Percentiles rank a stretch among this genome's conserved stretches.
These are phyloP conservation scores for Alethe castanea DNA, from an alignment of 2,113 vertebrate genomes.

Conservation along the genomic window DNA sequence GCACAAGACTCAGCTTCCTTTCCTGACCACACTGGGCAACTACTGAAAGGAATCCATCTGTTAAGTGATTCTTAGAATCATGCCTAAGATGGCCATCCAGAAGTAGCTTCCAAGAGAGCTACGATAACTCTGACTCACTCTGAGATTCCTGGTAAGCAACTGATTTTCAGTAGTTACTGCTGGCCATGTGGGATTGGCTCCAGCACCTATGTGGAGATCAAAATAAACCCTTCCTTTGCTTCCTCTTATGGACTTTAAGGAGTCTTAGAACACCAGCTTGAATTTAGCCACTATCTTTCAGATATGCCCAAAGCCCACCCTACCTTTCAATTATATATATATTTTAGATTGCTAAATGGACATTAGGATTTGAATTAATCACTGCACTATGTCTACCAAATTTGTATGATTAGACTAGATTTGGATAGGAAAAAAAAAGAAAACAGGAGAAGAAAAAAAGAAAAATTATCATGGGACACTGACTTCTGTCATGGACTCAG, in stretches of 20 bases:
- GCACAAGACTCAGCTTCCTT: background rate
- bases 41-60: background rate
- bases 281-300: background rate
- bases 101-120: background rate
- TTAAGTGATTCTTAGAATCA: background rate
- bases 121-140: background rate
- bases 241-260: background rate
- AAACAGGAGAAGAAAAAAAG: background rate
- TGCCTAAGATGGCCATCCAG: background rate
- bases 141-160: background rate
- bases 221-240: background rate
- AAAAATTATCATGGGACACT: background rate
- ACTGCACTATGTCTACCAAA: background rate
- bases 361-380: background rate
- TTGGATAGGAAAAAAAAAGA: background rate
- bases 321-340: background rate
- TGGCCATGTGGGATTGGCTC: background rate
- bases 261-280: background rate
- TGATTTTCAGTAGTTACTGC: background rate
- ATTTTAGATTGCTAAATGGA: background rate
- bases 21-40: background rate
- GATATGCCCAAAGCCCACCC: background rate
- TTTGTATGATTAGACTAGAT: background rate
- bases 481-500: background rate
- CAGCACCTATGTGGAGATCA: background rate